These are phyloP conservation scores for Cariama cristata DNA, from an alignment of 2,113 vertebrate genomes.

Conservation along the genomic window DNA sequence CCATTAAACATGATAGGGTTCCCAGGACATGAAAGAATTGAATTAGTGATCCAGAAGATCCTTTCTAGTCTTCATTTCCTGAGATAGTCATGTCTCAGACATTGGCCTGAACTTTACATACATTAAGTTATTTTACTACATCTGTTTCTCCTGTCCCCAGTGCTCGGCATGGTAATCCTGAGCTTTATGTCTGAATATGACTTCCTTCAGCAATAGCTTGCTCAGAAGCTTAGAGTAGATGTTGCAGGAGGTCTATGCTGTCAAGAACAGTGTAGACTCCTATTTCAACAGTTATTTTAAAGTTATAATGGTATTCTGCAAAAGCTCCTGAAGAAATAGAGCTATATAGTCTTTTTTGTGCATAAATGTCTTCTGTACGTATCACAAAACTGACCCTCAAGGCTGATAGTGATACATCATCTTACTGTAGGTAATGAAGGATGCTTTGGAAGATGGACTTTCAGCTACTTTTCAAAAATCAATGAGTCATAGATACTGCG, in stretches of 20 bases:
- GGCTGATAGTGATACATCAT: not conserved
- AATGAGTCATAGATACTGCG: not conserved
- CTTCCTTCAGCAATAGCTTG: not conserved
- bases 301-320: not conserved
- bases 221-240: not conserved
- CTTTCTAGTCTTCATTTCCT: not conserved
- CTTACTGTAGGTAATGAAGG: not conserved
- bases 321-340: not conserved
- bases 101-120: not conserved
- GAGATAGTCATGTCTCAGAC: not conserved
- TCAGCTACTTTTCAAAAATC: conserved; percentile 11
- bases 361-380: not conserved
- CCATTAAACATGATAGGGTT: not conserved
- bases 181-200: not conserved
- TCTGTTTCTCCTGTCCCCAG: not conserved
- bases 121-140: not conserved
- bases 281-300: not conserved
- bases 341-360: not conserved
- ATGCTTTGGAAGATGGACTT: not conserved
- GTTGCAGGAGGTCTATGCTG: not conserved
- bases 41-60: not conserved
- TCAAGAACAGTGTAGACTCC: not conserved
- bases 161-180: not conserved
- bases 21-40: not conserved
- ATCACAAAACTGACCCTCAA: not conserved